Evolutionary conservation across 2,797 vertebrate genomes (phyloP), one percentile per base, ranked within the genome.

Genomic region (Eleutherodactylus coqui): DNA sequence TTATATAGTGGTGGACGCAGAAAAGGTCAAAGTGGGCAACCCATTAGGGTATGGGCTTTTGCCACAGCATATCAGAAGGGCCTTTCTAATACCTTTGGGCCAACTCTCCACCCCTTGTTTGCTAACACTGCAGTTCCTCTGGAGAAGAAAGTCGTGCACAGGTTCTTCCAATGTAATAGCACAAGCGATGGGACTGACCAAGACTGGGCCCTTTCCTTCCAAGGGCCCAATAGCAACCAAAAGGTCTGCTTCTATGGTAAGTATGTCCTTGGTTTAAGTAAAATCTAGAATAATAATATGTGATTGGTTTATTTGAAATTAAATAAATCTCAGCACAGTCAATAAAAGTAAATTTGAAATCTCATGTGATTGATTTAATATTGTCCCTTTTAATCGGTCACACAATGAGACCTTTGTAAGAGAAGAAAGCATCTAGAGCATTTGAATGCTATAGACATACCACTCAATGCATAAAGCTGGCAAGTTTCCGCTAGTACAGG

Each of bases 401-500:
- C 38, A 70, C 64, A 53, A 34, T 70, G 32, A 51, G 36, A 53
- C 80, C n/a, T 49, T 34, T 55, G 67, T 70, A 27, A n/a, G 55
- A 36, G 13, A 38, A 53, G 53, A 69, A 51, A 69, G 27, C 38
- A 55, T 73, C 16, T 38, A 38, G 36, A 55, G 47, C 49, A 55
- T 41, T 73, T 82, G 36, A 27, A 82, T 73, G 60, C 73, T 76
- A 38, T 51, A 77, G 32, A 60, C 55, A 76, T 51, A n/a, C 32
- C 13, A 29, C 83, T 64, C 45, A 36, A 73, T 58, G 47, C 49
- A 73, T 73, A 53, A 51, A 73, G 58, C 60, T 77, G 73, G 73
- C 83, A 84, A 75, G 53, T 53, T 38, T 55, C 69, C 13, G 49
- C 69, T 82, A 82, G 64, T 72, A 38, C 47, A 60, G 67, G 75